These are phyloP conservation scores for Cephonodes hylas DNA, from an alignment of 2,888 invertebrate genomes.

Conservation along the genomic window DNA sequence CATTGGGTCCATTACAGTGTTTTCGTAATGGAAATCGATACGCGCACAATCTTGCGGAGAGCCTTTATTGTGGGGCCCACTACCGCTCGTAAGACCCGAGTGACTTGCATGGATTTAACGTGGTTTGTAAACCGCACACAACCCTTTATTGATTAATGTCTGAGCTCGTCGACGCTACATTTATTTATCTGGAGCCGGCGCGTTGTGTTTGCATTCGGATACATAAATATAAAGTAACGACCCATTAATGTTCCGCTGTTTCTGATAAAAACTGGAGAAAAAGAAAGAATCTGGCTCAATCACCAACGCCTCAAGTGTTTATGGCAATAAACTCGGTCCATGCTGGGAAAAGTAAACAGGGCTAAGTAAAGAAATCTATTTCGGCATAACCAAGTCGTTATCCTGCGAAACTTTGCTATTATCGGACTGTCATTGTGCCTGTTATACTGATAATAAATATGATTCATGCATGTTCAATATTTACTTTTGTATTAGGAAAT, in stretches of 20 bases:
- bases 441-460: background rate
- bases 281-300: slow-evolving; percentile 8
- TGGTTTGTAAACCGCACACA: slow-evolving; percentile 11
- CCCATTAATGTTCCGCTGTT: slow-evolving; percentile 7
- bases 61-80: slow-evolving; percentile 39
- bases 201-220: slow-evolving; percentile 7
- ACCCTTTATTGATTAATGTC: slow-evolving; percentile 10
- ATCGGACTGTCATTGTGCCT: background rate
- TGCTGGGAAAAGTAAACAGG: background rate
- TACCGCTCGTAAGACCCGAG: slow-evolving; percentile 21
- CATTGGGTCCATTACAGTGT: slow-evolving; percentile 52
- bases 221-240: slow-evolving; percentile 9
- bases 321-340: slow-evolving; percentile 4
- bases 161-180: background rate
- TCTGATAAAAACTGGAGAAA: background rate
- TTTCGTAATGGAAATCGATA: slow-evolving; percentile 67
- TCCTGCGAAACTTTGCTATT: background rate
- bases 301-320: slow-evolving; percentile 5
- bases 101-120: slow-evolving; percentile 19
- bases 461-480: background rate
- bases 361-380: slow-evolving; percentile 8
- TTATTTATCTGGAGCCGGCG: slow-evolving; percentile 1
- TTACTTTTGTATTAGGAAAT: background rate
- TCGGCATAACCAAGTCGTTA: background rate
- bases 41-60: slow-evolving; percentile 48